Evolutionary conservation across 2,797 vertebrate genomes (phyloP), one percentile per base, ranked within the genome.

Genomic region (Smutsia gigantea): DNA sequence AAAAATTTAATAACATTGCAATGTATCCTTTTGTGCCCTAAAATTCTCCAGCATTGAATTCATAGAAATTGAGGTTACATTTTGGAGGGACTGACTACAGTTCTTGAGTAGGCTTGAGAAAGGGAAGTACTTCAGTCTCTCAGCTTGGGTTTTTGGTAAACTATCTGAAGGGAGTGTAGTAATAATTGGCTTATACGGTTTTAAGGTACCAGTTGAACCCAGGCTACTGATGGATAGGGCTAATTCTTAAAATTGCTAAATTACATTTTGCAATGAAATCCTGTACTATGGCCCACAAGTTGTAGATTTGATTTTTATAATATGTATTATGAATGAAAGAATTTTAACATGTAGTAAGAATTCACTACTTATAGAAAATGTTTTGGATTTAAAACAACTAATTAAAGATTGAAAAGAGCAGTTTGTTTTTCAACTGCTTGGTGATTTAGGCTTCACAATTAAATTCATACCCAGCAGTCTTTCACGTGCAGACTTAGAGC

Each of bases 341-440:
- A 49, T 87, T 89, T 87, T 84, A 97, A 78, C 14, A 61, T 77
- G 21, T 71, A 61, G 29, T 88, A 63, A 89, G 78, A 93, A 74
- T 66, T 69, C 7, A 71, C 18, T 51, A 19, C 46, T 94, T 75
- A 88, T 3, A 53, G 61, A 89, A 84, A 81, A 85, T 75, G n/a
- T 69, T 57, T 74, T 78, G 17, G 46, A 51, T 87, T 94, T 78
- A 96, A 96, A 92, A 79, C 90, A 64, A 39, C 66, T 83, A 83
- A 64, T 90, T 61, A 82, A 63, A 95, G 14, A 19, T 63, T 81
- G 39, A 89, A 34, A 85, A 82, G 39, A 85, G 3, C 37, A 64
- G 19, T 94, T 94, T 72, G 34, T 93, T 93, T 96, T 94, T 82
- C n/a, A 77, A 86, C 27, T 66, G 86, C 31, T 63, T 96, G 49